These are phyloP conservation scores for Furnarius figulus DNA, from an alignment of 2,113 vertebrate genomes.

Conservation along the genomic window DNA sequence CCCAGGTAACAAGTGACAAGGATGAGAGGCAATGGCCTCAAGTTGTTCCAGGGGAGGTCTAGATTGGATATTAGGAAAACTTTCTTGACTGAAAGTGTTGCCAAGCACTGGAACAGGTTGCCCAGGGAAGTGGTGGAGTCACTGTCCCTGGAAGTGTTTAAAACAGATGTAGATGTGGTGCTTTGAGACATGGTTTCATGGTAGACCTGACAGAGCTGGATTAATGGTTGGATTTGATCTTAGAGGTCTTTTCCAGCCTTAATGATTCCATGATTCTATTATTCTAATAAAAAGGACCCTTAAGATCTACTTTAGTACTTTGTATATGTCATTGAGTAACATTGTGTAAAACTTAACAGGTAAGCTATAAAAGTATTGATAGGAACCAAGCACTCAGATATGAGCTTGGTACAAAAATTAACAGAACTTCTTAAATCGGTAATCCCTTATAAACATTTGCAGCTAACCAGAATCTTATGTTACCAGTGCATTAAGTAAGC, in stretches of 20 bases:
- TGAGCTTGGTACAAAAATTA: neutral
- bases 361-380: neutral
- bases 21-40: neutral
- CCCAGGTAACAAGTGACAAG: neutral
- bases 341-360: neutral
- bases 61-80: neutral
- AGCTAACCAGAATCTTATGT: neutral
- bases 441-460: neutral
- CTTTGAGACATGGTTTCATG: neutral
- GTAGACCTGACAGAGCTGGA: neutral
- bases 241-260: neutral
- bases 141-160: neutral
- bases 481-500: neutral
- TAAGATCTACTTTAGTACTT: neutral
- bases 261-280: neutral
- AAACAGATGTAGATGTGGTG: fast-evolving
- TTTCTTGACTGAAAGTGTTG: neutral
- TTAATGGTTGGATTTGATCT: neutral
- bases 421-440: neutral
- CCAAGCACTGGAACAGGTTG: neutral
- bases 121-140: neutral
- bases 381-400: neutral
- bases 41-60: neutral
- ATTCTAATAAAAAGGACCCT: neutral
- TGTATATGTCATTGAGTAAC: too few species aligned